Conservation (phyloP, 2,113 vertebrate genomes). For the Pterophyllum scalare region DNA sequence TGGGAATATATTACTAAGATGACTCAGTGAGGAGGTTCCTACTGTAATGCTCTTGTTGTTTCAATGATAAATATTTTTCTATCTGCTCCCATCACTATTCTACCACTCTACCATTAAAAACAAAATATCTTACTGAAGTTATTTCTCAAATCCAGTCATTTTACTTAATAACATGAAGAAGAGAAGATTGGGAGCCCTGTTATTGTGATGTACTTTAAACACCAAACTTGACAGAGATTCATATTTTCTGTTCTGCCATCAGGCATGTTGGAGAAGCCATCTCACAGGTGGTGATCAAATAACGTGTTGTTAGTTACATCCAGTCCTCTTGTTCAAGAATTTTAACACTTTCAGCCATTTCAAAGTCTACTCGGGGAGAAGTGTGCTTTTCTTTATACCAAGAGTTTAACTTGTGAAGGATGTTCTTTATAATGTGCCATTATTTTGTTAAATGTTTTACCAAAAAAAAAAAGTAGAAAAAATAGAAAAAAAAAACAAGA, state of each 20-base stretch:
- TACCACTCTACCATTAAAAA: constrained; percentile 46
- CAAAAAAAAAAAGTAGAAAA: constrained; percentile 38
- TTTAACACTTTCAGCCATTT: constrained; percentile 53
- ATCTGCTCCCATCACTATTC: constrained; percentile 72
- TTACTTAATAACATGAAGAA: constrained; percentile 25
- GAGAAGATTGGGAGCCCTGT: constrained; percentile 31
- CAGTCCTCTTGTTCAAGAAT: constrained; percentile 26
- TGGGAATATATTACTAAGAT: constrained; percentile 60
- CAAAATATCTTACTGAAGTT: constrained; percentile 39
- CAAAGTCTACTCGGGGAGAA: constrained; percentile 36
- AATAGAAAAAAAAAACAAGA: constrained; percentile 23
- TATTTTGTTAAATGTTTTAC: constrained; percentile 59
- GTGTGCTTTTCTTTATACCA: constrained; percentile 49
- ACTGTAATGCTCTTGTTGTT: constrained; percentile 69
- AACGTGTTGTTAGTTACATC: constrained; percentile 16
- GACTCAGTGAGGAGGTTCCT: constrained; percentile 54
- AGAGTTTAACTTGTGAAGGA: constrained; percentile 44
- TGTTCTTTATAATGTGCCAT: constrained; percentile 66
- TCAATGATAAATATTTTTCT: constrained; percentile 85
- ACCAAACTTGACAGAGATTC: constrained; percentile 46
- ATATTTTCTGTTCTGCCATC: constrained; percentile 39
- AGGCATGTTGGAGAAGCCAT: constrained; percentile 19
- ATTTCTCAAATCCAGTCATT: constrained; percentile 52
- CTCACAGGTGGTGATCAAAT: constrained; percentile 28
- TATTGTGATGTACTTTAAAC: constrained; percentile 34